Conservation (phyloP, 2,113 vertebrate species). For the Muntiacus reevesi region DNA sequence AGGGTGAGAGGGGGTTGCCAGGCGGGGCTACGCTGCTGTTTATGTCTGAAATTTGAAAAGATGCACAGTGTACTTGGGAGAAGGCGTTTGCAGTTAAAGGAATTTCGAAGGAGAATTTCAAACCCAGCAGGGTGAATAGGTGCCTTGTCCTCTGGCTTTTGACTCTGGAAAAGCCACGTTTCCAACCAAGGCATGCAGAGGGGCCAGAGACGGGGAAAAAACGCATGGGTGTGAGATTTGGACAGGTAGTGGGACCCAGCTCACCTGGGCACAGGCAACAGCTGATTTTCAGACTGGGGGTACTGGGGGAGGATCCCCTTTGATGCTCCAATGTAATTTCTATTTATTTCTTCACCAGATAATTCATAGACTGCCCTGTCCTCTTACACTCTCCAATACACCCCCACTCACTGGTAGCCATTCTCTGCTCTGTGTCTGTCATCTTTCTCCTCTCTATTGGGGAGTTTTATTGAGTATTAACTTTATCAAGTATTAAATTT, state of each 20-base stretch:
- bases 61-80: conserved; percentile 62
- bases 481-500: background rate
- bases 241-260: background rate
- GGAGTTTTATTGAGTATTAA: background rate
- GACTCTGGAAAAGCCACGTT: conserved; percentile 69
- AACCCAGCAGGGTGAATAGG: conserved; percentile 76
- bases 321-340: background rate
- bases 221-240: background rate
- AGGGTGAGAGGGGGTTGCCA: conserved; percentile 64
- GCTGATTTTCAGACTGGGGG: background rate
- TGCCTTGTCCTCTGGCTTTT: conserved; percentile 70
- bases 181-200: conserved; percentile 52
- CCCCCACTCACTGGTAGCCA: no score
- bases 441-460: background rate
- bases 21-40: conserved; percentile 69
- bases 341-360: background rate
- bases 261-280: background rate
- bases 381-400: background rate
- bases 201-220: conserved; percentile 26
- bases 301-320: background rate
- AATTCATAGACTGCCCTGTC: background rate
- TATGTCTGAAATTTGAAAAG: conserved; percentile 71
- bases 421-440: background rate
- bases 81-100: conserved; percentile 73
- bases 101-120: conserved; percentile 61